Percentiles rank a stretch among this genome's conserved stretches.
phyloP scores from a whole-genome alignment of 2,113 vertebrate genomes.

The Aegithalos caudatus region DNA sequence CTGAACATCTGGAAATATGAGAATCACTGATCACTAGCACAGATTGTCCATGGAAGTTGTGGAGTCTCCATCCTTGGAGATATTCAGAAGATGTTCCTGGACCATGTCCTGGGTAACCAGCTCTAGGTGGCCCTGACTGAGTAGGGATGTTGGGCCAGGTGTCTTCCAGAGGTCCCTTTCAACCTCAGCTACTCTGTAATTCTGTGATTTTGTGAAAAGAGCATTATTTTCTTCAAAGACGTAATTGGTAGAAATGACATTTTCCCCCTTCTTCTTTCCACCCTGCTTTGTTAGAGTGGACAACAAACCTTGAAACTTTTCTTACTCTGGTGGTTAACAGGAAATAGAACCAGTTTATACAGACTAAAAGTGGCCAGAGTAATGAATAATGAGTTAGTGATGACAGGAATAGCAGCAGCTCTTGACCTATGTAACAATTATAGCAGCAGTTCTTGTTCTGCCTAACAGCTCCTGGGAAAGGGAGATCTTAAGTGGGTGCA shows the following conservation, averaged over 20 bases:
- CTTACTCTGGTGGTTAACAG: background rate
- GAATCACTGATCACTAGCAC: background rate
- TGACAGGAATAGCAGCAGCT: background rate
- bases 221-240: background rate
- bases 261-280: rapidly evolving
- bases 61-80: background rate
- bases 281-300: background rate
- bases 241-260: background rate
- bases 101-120: background rate
- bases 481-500: background rate
- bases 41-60: background rate
- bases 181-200: background rate
- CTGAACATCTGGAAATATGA: background rate
- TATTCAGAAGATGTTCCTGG: background rate
- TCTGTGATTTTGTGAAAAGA: background rate
- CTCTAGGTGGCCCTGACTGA: background rate
- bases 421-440: background rate
- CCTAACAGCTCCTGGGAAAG: background rate
- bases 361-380: background rate
- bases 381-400: background rate
- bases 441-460: background rate
- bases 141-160: background rate
- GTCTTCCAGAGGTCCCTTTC: background rate
- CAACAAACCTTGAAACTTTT: background rate
- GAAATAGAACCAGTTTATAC: background rate